A percentile compares a stretch with the other conserved stretches of the same genome.
These are phyloP conservation scores for Cerastoderma edule DNA, from an alignment of 2,888 invertebrate species.

Conservation along the genomic window DNA sequence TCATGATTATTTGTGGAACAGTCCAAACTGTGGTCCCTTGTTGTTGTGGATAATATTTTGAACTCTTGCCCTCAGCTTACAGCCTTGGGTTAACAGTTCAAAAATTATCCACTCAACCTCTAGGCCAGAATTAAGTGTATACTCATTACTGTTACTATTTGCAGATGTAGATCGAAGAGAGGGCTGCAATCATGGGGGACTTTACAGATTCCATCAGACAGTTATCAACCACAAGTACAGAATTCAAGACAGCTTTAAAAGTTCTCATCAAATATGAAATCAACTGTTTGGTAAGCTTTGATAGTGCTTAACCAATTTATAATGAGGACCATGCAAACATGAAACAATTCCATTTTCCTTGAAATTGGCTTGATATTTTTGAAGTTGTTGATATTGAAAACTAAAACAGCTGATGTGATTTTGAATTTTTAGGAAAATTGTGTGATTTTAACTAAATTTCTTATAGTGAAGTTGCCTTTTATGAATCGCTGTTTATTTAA, in stretches of 20 bases:
- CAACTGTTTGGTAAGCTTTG: constrained; percentile 36
- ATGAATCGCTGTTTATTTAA: too few relatives aligned
- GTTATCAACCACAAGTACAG: constrained; percentile 19
- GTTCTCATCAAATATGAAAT: constrained; percentile 52
- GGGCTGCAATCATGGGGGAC: constrained; percentile 4
- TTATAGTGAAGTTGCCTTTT: too few relatives aligned
- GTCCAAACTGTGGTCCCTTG: neutral
- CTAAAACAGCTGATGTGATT: too few relatives aligned
- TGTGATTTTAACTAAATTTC: too few relatives aligned
- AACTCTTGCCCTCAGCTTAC: neutral
- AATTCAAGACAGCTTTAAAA: constrained; percentile 37
- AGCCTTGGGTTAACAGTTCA: too few relatives aligned
- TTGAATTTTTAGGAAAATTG: too few relatives aligned
- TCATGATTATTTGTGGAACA: too few relatives aligned
- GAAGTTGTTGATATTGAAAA: too few relatives aligned
- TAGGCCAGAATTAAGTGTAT: neutral
- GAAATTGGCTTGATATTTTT: too few relatives aligned
- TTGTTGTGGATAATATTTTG: neutral
- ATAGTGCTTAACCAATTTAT: too few relatives aligned
- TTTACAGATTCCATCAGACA: constrained; percentile 13
- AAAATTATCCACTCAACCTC: neutral
- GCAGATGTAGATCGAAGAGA: neutral
- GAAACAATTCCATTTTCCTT: too few relatives aligned
- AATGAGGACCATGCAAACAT: too few relatives aligned
- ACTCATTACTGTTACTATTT: neutral